A percentile compares a stretch with the other conserved stretches of the same genome.
Evolutionary conservation across 2,113 vertebrate species (phyloP).

Genomic region (Terrapene triunguis): DNA sequence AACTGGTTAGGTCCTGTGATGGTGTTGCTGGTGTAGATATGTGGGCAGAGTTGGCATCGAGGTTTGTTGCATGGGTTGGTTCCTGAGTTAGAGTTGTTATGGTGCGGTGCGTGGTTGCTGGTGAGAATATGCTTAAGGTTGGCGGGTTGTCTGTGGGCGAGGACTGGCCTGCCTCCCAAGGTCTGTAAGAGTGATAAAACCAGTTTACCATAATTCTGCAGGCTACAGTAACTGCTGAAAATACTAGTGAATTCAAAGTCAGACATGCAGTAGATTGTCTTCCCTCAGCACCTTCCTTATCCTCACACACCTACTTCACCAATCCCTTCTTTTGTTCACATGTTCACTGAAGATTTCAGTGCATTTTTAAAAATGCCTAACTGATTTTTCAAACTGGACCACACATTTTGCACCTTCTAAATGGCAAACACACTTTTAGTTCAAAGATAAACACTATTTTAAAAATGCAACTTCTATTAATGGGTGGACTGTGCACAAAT

Average conservation of each 20-base stretch:
- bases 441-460: not conserved
- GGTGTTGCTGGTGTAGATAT: too few relatives aligned
- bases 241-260: not conserved
- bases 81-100: too few relatives aligned
- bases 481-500: not conserved
- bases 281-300: not conserved
- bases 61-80: too few relatives aligned
- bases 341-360: not conserved
- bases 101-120: too few relatives aligned
- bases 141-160: too few relatives aligned
- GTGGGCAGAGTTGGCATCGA: too few relatives aligned
- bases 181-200: not conserved
- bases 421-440: not conserved
- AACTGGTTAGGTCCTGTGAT: too few relatives aligned
- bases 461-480: not conserved
- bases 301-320: not conserved
- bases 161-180: too few relatives aligned
- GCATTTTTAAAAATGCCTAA: not conserved
- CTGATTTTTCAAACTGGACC: not conserved
- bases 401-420: not conserved
- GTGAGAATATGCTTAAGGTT: too few relatives aligned
- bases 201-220: not conserved
- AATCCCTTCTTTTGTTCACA: not conserved
- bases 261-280: not conserved
- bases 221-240: not conserved